phyloP scores from a whole-genome alignment of 2,888 invertebrate species.

The Hypercompe scribonia region DNA sequence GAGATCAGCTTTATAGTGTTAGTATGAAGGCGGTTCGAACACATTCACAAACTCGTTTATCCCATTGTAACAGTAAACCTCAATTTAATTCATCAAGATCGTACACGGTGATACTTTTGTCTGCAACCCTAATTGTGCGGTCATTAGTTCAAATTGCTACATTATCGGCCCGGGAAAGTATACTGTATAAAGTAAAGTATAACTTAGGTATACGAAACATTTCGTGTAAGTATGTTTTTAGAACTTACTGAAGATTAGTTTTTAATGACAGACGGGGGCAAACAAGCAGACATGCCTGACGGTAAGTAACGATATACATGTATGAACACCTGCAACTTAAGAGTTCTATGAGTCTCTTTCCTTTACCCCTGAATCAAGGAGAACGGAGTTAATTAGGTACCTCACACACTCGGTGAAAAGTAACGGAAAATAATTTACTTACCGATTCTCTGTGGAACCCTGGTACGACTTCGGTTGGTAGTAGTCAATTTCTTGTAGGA shows the following conservation, averaged over 20 bases:
- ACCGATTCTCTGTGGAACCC: no score
- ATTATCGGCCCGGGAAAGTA: slow-evolving; percentile 20
- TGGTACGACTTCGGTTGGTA: no score
- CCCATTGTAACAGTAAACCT: slow-evolving; percentile 18
- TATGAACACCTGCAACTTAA: no score
- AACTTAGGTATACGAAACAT: not conserved
- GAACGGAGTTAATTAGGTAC: no score
- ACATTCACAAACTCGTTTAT: slow-evolving; percentile 2
- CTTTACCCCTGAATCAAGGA: no score
- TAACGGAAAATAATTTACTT: no score
- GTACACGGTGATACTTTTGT: slow-evolving; percentile 29
- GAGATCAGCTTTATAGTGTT: not conserved
- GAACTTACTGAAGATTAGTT: not conserved
- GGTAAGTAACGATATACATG: no score
- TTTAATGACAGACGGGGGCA: no score
- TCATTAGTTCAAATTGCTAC: slow-evolving; percentile 21
- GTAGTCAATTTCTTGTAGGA: no score
- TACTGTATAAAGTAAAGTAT: not conserved
- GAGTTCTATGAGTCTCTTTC: no score
- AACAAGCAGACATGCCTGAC: no score
- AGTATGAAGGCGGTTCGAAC: slow-evolving; percentile 8
- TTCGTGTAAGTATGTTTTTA: not conserved
- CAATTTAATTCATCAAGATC: slow-evolving; percentile 31
- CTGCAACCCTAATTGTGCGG: slow-evolving; percentile 20
- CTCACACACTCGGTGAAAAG: no score